Evolutionary conservation across 2,888 invertebrate species (phyloP).

Genomic region (Mythimna loreyi): DNA sequence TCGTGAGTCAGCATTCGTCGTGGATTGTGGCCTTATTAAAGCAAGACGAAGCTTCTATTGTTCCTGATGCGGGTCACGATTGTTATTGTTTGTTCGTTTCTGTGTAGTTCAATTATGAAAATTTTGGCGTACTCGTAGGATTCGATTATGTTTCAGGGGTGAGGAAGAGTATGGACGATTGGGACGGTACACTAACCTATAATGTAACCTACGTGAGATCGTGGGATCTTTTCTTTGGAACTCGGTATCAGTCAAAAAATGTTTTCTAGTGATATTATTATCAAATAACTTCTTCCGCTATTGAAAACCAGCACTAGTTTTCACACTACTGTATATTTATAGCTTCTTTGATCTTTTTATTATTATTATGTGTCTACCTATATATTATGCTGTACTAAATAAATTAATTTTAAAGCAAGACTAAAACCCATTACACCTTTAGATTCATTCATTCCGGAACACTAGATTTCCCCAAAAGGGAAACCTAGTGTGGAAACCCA

Average conservation of each 20-base stretch:
- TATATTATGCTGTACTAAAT: too few relatives aligned
- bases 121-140: slow-evolving; percentile 41
- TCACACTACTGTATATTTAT: too few relatives aligned
- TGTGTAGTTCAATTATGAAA: slow-evolving; percentile 37
- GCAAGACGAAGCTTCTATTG: slow-evolving; percentile 38
- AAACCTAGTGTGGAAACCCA: too few relatives aligned
- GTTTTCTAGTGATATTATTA: too few relatives aligned
- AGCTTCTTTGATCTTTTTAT: too few relatives aligned
- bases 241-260: slow-evolving; percentile 17
- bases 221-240: not conserved
- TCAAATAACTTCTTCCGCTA: too few relatives aligned
- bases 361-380: too few relatives aligned
- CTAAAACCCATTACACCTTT: too few relatives aligned
- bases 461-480: too few relatives aligned
- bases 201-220: slow-evolving; percentile 31
- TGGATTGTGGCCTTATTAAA: slow-evolving; percentile 47
- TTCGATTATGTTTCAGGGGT: slow-evolving; percentile 30
- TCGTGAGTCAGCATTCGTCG: slow-evolving; percentile 65
- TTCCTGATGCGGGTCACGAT: slow-evolving; percentile 42
- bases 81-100: slow-evolving; percentile 33
- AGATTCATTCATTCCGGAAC: too few relatives aligned
- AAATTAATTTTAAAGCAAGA: too few relatives aligned
- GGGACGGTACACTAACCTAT: slow-evolving; percentile 27
- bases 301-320: too few relatives aligned
- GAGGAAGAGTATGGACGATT: slow-evolving; percentile 20